Base-by-base conservation (phyloP, 37 sponge, comb jelly and placozoan genomes). In the Ianthella basta region DNA sequence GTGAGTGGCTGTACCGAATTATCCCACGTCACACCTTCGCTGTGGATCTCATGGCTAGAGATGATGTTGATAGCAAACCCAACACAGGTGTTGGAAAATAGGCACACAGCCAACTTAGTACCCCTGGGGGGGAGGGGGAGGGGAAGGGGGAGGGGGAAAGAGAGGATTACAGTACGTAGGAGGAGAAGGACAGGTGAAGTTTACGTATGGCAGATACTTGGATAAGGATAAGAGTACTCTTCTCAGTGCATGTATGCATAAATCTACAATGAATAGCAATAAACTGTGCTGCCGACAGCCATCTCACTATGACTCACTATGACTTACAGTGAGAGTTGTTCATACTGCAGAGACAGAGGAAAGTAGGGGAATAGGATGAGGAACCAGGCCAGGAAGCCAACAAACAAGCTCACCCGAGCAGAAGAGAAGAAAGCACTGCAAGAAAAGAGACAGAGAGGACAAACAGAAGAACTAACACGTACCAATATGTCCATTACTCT, bases 371-470 rank as follows among this genome's bases (percentile, higher is more conserved):
- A n/a, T 65, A 79, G 89, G 65, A 83, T 85, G 55, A 87, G 32
- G 50, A 89, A 96, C 94, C 94, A 96, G 24, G 82, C 75, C 36
- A 96, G 66, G 56, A 87, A 91, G 12, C 89, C 86, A 25, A 89
- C 82, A 16, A 93, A 79, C 21, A 96, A 69, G 61, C 88, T 91
- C 0, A 94, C 57, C 10, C 88, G 80, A 27, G 97, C 87, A 27
- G 94, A 89, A 21, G 90, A 81, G 78, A 96, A 96, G 77, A 88
- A 91, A 16, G 94, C 88, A 91, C 97, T 95, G 81, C 55, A 80
- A 24, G n/a, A 4, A 72, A 55, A 53, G 21, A 12, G 1, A 82
- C 82, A 82, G 20, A 61, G 14, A 82, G 53, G 70, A 12, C 24
- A 44, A 30, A 8, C 55, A 69, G 29, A 16, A 15, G n/a, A 25